Percentiles rank a stretch among this genome's conserved stretches.
Conservation (phyloP, 2,113 vertebrate species). For the Crotalus horridus region DNA sequence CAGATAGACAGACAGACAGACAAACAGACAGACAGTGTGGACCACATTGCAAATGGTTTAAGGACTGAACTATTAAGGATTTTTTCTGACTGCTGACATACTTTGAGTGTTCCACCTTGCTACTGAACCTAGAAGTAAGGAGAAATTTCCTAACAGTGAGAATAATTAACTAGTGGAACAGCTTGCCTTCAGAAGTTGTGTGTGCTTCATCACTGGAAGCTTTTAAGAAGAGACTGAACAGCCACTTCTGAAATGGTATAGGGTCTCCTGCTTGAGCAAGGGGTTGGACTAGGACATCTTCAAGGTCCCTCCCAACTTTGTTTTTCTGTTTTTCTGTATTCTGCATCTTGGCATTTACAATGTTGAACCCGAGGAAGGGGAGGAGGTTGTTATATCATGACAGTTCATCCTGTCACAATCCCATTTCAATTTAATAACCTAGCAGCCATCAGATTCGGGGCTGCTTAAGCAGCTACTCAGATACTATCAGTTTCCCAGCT, state of each 20-base stretch:
- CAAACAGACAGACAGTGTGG: background rate
- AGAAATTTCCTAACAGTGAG: background rate
- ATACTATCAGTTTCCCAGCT: background rate
- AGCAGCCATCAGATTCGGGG: background rate
- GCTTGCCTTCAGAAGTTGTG: background rate
- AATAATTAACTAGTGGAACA: background rate
- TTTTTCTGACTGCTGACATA: background rate
- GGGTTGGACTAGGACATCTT: background rate
- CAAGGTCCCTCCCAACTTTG: background rate
- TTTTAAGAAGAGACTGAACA: background rate
- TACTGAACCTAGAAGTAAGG: background rate
- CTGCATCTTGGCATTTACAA: background rate
- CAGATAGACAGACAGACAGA: too few relatives aligned
- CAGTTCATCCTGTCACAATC: background rate
- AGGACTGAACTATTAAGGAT: background rate
- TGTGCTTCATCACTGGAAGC: background rate
- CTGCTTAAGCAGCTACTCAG: background rate
- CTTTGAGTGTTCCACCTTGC: background rate
- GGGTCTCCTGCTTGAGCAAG: background rate
- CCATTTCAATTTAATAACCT: background rate
- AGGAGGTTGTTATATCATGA: background rate
- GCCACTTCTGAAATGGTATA: background rate
- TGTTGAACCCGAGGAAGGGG: background rate
- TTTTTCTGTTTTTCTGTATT: background rate
- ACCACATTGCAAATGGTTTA: background rate